Conservation (phyloP, 2,113 vertebrate genomes). For the Chloropsis cyanopogon region DNA sequence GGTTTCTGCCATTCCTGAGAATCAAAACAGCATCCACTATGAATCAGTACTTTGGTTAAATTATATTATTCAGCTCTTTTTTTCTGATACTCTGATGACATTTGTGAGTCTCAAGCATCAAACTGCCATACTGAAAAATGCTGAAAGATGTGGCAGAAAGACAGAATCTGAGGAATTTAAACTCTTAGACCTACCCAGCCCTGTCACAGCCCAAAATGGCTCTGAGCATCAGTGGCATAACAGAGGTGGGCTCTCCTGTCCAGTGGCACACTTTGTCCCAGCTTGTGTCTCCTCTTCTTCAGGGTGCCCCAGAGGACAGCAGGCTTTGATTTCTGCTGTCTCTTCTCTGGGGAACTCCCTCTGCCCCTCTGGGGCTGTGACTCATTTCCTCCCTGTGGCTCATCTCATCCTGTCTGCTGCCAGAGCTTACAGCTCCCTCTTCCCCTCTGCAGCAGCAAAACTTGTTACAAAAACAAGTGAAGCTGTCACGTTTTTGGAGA, state of each 20-base stretch:
- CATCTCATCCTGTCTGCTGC: background rate
- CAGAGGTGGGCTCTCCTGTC: background rate
- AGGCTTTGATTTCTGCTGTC: background rate
- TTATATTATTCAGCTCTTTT: accelerated
- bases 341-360: background rate
- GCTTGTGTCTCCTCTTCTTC: background rate
- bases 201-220: background rate
- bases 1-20: background rate
- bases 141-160: background rate
- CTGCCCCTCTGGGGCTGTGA: background rate
- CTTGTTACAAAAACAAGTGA: background rate
- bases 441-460: background rate
- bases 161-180: background rate
- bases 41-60: background rate
- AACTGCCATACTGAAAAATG: background rate
- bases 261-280: accelerated
- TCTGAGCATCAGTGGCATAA: accelerated
- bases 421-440: background rate
- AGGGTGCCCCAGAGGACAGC: background rate
- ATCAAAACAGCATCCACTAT: background rate
- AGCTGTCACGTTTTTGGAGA: accelerated
- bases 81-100: background rate
- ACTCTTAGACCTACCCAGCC: background rate
- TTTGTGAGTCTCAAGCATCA: background rate
- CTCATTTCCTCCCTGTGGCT: slow-evolving; percentile 53